phyloP scores from a whole-genome alignment of 2,888 invertebrate species.

The Drosophila buzzatii region DNA sequence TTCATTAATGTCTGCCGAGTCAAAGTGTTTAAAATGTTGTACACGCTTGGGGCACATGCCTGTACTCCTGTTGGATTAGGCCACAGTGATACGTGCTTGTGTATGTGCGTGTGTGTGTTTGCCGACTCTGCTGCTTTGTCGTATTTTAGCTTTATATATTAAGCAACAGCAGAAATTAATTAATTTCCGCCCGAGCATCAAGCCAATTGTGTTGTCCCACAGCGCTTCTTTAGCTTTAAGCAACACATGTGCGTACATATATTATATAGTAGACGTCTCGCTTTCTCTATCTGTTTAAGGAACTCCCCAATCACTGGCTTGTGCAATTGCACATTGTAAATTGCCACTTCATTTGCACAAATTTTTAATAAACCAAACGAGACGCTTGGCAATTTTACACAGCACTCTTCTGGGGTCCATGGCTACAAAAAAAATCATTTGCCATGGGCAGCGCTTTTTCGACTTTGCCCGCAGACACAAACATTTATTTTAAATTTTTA shows the following conservation, averaged over 20 bases:
- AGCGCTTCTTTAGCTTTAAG: slow-evolving; percentile 10
- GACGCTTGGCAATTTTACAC: slow-evolving; percentile 32
- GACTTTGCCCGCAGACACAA: slow-evolving; percentile 61
- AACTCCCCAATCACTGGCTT: slow-evolving; percentile 10
- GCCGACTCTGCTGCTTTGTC: slow-evolving; percentile 1
- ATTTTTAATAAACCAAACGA: slow-evolving; percentile 64
- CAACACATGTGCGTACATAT: not conserved
- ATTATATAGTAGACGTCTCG: slow-evolving; percentile 7
- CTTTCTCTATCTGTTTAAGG: not conserved
- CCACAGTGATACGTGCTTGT: slow-evolving; percentile 24
- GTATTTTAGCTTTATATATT: slow-evolving; percentile 47
- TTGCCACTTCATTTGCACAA: slow-evolving; percentile 70
- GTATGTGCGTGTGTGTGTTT: slow-evolving; percentile 10
- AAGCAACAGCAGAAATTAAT: slow-evolving; percentile 70
- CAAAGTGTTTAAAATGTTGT: slow-evolving; percentile 74
- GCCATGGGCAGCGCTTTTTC: slow-evolving; percentile 33
- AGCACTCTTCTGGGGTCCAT: slow-evolving; percentile 8
- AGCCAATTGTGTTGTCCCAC: slow-evolving; percentile 19
- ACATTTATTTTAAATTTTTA: slow-evolving; percentile 73
- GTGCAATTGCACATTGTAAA: slow-evolving; percentile 53
- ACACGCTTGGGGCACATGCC: slow-evolving; percentile 55
- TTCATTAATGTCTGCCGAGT: slow-evolving; percentile 74
- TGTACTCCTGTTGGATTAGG: slow-evolving; percentile 27
- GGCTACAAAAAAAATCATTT: not conserved
- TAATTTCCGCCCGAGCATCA: slow-evolving; percentile 55